Evolutionary conservation across 2,113 vertebrate genomes (phyloP).

Genomic region (Lampris incognitus): DNA sequence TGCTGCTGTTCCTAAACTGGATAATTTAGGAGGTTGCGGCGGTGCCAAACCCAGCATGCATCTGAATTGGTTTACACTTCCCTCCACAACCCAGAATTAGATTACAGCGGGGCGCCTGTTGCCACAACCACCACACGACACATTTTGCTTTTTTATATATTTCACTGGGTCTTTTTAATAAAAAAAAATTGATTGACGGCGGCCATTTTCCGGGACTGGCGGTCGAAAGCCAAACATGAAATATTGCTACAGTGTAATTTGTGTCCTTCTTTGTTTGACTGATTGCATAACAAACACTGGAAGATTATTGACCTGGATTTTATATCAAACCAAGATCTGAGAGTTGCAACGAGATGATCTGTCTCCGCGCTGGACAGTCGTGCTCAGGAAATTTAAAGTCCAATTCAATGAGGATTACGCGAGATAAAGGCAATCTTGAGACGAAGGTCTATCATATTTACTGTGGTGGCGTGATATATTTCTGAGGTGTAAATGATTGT

Average conservation of each 20-base stretch:
- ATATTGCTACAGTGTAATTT: background rate
- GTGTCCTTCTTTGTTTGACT: background rate
- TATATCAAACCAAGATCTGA: background rate
- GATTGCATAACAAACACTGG: too few relatives aligned
- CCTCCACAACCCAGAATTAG: slow-evolving; percentile 3
- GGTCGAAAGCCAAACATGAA: background rate
- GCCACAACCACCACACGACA: background rate
- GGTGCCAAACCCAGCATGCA: slow-evolving; percentile 15
- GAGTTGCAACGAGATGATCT: background rate
- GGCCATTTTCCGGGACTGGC: too few relatives aligned
- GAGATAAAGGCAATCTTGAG: background rate
- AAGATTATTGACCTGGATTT: background rate
- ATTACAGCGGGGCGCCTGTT: background rate
- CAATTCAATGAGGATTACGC: background rate
- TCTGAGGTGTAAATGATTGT: background rate
- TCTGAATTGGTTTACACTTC: slow-evolving; percentile 4
- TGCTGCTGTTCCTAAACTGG: slow-evolving; percentile 20
- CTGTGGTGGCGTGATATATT: background rate
- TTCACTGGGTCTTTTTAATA: too few relatives aligned
- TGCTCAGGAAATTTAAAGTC: too few relatives aligned
- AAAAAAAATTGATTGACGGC: too few relatives aligned
- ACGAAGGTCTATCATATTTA: background rate
- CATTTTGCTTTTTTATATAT: too few relatives aligned
- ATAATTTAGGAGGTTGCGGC: slow-evolving; percentile 22
- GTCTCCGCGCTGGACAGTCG: too few relatives aligned